These are phyloP conservation scores for Typhlichthys eigenmanni DNA, from an alignment of 2,797 vertebrate species.

Conservation along the genomic window DNA sequence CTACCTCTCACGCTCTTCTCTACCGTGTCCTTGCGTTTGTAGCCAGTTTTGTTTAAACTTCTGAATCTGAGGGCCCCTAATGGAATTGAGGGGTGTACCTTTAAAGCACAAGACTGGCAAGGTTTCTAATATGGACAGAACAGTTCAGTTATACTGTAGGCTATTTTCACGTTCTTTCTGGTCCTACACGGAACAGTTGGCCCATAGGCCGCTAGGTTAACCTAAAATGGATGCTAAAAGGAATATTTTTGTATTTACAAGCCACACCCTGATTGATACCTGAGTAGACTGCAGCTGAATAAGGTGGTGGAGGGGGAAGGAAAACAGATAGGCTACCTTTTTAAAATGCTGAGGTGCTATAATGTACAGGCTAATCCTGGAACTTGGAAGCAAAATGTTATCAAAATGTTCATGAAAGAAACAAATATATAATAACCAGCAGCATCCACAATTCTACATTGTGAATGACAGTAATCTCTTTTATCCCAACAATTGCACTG, in stretches of 20 bases:
- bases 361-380: too few species aligned
- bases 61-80: too few species aligned
- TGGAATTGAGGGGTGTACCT: too few species aligned
- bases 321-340: too few species aligned
- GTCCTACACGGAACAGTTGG: conserved; percentile 14
- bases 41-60: conserved; percentile 27
- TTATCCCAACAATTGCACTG: neutral
- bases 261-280: conserved; percentile 3
- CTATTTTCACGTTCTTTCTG: neutral
- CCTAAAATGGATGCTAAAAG: too few species aligned
- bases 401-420: too few species aligned
- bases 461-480: neutral
- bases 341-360: too few species aligned
- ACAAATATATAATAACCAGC: too few species aligned
- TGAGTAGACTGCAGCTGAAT: too few species aligned
- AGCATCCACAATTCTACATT: neutral
- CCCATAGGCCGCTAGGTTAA: neutral
- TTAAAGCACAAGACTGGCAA: conserved; percentile 14
- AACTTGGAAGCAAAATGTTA: too few species aligned
- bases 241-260: conserved; percentile 4
- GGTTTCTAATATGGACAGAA: conserved; percentile 12
- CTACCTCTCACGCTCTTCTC: too few species aligned
- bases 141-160: neutral
- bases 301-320: too few species aligned
- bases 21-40: conserved; percentile 5